Percentiles rank a stretch among this genome's conserved stretches.
Evolutionary conservation across 2,113 vertebrate genomes (phyloP).

Genomic region (Suricata suricatta): DNA sequence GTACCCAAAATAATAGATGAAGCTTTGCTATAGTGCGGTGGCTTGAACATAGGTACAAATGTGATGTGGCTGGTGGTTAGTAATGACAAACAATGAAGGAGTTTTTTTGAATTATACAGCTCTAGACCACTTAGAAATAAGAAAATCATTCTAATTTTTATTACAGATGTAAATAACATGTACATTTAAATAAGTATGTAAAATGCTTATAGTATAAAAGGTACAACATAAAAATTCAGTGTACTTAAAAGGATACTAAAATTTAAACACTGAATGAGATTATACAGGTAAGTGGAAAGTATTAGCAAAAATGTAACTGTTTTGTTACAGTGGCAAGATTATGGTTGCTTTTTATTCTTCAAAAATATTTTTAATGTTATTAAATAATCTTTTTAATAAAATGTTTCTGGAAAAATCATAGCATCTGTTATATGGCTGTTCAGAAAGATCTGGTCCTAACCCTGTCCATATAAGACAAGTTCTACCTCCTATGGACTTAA

Average conservation of each 20-base stretch:
- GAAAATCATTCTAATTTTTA: background rate
- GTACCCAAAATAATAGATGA: background rate
- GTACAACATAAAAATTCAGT: background rate
- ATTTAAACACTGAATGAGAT: background rate
- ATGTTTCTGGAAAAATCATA: background rate
- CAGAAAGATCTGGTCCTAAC: background rate
- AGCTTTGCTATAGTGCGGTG: background rate
- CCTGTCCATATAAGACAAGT: background rate
- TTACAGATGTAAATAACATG: background rate
- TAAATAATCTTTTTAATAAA: background rate
- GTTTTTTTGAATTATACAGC: background rate
- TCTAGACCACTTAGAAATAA: background rate
- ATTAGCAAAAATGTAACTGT: background rate
- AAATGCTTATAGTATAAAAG: background rate
- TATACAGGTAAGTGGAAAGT: background rate
- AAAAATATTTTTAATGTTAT: background rate
- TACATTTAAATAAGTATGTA: background rate
- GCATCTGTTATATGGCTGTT: background rate
- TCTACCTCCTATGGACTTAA: background rate
- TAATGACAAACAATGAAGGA: background rate
- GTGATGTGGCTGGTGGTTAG: background rate
- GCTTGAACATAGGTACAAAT: background rate
- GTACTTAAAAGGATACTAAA: background rate
- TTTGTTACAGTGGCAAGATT: background rate
- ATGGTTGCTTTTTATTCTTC: background rate